These are phyloP conservation scores for Pangasius djambal DNA, from an alignment of 2,797 vertebrate genomes.

Conservation along the genomic window DNA sequence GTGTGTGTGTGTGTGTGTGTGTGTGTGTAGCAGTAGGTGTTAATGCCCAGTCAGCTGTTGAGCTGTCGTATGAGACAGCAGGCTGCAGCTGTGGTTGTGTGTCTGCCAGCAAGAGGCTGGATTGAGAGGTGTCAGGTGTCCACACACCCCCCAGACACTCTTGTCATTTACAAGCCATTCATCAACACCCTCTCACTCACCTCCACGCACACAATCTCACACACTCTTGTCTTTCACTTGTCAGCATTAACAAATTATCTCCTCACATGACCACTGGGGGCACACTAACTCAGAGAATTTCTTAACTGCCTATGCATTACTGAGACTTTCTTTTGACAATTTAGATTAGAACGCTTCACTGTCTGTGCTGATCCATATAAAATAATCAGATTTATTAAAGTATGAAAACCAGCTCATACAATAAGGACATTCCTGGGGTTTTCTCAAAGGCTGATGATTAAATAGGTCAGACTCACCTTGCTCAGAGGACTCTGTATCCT, in stretches of 20 bases:
- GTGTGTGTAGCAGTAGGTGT: slow-evolving; percentile 41
- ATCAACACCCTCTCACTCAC: slow-evolving; percentile 63
- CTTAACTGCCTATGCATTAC: neutral
- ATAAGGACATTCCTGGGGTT: neutral
- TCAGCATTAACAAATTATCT: slow-evolving; percentile 58
- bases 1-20: slow-evolving; percentile 31
- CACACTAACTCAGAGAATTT: slow-evolving; percentile 14
- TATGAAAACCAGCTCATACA: neutral
- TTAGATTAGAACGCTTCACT: neutral
- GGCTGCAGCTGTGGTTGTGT: slow-evolving; percentile 69
- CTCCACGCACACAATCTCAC: slow-evolving; percentile 30
- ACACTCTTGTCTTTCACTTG: slow-evolving; percentile 41
- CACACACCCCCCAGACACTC: slow-evolving; percentile 43
- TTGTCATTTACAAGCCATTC: slow-evolving; percentile 58
- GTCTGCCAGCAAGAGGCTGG: slow-evolving; percentile 54
- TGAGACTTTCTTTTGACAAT: neutral
- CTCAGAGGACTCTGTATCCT: slow-evolving; percentile 75
- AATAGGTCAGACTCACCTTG: slow-evolving; percentile 66
- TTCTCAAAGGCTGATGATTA: slow-evolving; percentile 7
- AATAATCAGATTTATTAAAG: neutral
- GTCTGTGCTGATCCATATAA: neutral
- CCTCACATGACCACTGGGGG: slow-evolving; percentile 7
- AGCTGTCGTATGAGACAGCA: slow-evolving; percentile 66
- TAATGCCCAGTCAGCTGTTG: slow-evolving; percentile 48
- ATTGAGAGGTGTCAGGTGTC: slow-evolving; percentile 66